Conservation (phyloP, 2,888 invertebrate genomes). For the Spisula subtruncata region DNA sequence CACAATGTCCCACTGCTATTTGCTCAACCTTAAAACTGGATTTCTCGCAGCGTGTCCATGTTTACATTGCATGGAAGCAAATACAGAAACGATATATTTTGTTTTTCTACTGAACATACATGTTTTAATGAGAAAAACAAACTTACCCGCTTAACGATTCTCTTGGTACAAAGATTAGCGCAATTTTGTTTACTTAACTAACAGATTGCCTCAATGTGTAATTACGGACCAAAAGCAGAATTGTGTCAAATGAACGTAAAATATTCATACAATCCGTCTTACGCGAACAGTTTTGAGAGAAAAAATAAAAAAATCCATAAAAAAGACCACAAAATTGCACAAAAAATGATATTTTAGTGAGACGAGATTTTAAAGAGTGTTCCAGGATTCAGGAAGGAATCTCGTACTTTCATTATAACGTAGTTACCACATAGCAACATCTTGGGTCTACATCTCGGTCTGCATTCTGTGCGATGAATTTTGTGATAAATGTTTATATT, state of each 20-base stretch:
- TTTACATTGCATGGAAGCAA: slow-evolving; percentile 61
- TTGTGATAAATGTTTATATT: slow-evolving; percentile 19
- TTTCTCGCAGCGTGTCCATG: slow-evolving; percentile 64
- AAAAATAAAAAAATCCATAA: background rate
- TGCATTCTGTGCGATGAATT: slow-evolving; percentile 1
- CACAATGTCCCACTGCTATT: slow-evolving; percentile 61
- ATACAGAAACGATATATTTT: slow-evolving; percentile 56
- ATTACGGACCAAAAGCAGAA: slow-evolving; percentile 18
- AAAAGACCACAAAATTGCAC: background rate
- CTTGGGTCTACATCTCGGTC: background rate
- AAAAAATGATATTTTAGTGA: too few relatives aligned
- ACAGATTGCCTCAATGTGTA: slow-evolving; percentile 19
- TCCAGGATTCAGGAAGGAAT: too few relatives aligned
- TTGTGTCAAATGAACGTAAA: background rate
- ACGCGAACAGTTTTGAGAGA: background rate
- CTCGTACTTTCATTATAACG: background rate
- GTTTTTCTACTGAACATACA: slow-evolving; percentile 63
- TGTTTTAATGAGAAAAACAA: slow-evolving; percentile 67
- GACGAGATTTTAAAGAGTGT: too few relatives aligned
- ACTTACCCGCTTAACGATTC: slow-evolving; percentile 37
- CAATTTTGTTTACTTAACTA: slow-evolving; percentile 16
- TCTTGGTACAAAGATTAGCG: slow-evolving; percentile 10
- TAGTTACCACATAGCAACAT: background rate
- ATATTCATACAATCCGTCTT: background rate
- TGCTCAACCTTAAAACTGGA: slow-evolving; percentile 67